These are phyloP conservation scores for Porites divaricata DNA, from an alignment of 92 coral and sea anemone genomes.

Conservation along the genomic window DNA sequence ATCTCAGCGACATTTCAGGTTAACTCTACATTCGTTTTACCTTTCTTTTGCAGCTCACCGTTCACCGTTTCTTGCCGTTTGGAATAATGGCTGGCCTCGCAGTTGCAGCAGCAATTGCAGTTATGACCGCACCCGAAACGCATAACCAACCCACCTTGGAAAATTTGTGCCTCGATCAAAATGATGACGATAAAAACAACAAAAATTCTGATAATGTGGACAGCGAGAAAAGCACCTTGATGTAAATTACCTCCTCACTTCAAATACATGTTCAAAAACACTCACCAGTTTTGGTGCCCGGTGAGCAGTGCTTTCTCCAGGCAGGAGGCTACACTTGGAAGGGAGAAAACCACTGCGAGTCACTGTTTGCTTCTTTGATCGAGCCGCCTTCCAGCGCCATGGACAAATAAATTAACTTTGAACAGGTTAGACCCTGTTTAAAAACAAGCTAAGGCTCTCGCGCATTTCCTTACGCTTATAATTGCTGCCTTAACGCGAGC, in stretches of 20 bases:
- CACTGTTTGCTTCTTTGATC: too few species aligned
- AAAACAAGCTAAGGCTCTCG: too few species aligned
- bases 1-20: neutral
- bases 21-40: neutral
- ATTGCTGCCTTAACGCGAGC: too few species aligned
- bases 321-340: too few species aligned
- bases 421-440: too few species aligned
- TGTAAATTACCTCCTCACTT: neutral
- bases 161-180: conserved; percentile 10
- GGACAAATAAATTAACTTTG: too few species aligned
- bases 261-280: too few species aligned
- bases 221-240: neutral
- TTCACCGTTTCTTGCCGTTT: conserved; percentile 37
- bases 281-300: too few species aligned
- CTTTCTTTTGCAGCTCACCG: neutral
- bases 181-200: neutral
- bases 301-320: too few species aligned
- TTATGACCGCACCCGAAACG: conserved; percentile 28
- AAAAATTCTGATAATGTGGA: neutral
- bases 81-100: conserved; percentile 43
- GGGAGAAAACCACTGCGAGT: too few species aligned
- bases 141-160: conserved; percentile 21
- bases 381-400: too few species aligned
- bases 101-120: neutral
- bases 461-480: too few species aligned